Conservation (phyloP, 2,113 vertebrate species). For the Setophaga coronata region DNA sequence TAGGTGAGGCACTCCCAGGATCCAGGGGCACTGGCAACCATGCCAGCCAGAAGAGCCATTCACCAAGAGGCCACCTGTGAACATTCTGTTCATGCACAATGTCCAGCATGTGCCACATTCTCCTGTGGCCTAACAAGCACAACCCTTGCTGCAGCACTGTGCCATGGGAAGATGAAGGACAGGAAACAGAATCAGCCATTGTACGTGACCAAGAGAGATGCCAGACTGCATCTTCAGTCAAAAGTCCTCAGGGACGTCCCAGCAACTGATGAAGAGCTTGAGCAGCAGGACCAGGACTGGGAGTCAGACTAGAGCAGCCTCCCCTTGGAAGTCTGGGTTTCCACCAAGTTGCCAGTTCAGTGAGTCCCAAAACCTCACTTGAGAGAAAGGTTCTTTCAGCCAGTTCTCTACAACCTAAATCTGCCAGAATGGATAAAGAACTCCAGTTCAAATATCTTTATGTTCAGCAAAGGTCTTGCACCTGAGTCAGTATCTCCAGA, state of each 20-base stretch:
- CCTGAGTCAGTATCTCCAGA: neutral
- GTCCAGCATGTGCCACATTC: neutral
- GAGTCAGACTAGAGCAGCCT: neutral
- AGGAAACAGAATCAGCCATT: neutral
- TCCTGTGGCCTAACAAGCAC: accelerated
- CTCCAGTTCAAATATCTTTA: neutral
- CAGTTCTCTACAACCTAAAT: neutral
- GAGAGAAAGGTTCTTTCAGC: neutral
- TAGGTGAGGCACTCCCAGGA: neutral
- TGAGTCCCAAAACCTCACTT: neutral
- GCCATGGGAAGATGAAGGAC: neutral
- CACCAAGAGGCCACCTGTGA: neutral
- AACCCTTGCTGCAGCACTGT: neutral
- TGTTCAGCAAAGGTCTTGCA: neutral
- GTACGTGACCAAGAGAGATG: neutral
- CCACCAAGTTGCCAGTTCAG: neutral
- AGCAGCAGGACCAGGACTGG: neutral
- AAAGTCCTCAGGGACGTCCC: neutral
- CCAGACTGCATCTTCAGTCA: neutral
- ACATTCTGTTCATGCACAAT: neutral
- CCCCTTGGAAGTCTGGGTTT: neutral
- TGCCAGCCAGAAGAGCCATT: neutral
- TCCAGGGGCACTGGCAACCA: neutral
- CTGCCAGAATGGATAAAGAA: neutral
- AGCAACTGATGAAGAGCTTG: neutral